A percentile compares a stretch with the other conserved stretches of the same genome.
Evolutionary conservation across 1,140 invertebrate genomes (phyloP).

Genomic region (Agrypnia vestita): DNA sequence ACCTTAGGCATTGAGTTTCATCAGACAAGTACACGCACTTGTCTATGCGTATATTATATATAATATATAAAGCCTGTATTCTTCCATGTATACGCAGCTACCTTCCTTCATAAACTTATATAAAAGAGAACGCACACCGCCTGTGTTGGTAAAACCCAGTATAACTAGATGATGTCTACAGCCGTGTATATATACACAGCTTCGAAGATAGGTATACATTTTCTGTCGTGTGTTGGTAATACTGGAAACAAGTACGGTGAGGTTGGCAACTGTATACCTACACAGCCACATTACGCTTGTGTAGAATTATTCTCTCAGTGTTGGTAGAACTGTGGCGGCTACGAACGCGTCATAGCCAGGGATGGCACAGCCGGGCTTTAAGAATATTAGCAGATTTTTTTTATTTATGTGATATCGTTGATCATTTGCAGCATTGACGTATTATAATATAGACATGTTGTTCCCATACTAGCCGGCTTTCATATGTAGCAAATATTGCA

Average conservation of each 20-base stretch:
- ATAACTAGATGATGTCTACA: conserved; percentile 11
- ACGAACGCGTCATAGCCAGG: conserved; percentile 43
- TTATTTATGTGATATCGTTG: no score
- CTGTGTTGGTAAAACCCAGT: conserved; percentile 9
- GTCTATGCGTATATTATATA: background rate
- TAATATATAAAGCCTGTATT: conserved; percentile 17
- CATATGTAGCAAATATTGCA: no score
- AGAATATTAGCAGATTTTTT: background rate
- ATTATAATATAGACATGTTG: no score
- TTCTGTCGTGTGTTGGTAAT: conserved; percentile 42
- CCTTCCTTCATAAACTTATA: conserved; percentile 42
- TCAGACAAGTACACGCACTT: conserved; percentile 22
- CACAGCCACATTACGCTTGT: conserved; percentile 15
- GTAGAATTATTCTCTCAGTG: conserved; percentile 8
- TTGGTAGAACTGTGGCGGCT: conserved; percentile 20
- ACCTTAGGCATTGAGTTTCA: conserved; percentile 11
- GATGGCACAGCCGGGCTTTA: background rate
- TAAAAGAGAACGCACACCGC: conserved; percentile 25
- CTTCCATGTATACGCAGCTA: conserved; percentile 10
- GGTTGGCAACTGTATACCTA: conserved; percentile 45
- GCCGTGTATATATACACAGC: background rate
- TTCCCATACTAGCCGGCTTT: no score
- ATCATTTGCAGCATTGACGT: no score
- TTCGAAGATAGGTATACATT: background rate
- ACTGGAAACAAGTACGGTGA: conserved; percentile 28